Evolutionary conservation across 2,888 invertebrate species (phyloP).

Genomic region (Eudemis profundana): DNA sequence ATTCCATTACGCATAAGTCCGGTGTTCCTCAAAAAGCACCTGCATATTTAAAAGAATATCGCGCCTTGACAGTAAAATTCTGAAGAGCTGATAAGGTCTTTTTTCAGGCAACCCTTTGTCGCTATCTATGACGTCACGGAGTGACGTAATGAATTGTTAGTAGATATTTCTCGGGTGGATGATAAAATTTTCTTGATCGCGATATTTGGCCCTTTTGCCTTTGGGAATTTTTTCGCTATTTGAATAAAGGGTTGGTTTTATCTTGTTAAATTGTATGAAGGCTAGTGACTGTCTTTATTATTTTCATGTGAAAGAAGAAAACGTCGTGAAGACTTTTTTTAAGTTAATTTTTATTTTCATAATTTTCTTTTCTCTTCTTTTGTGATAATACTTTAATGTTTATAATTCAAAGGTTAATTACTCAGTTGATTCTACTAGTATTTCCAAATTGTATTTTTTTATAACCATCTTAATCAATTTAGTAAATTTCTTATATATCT

Average conservation of each 20-base stretch:
- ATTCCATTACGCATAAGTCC: neutral
- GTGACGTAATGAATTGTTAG: constrained; percentile 41
- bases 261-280: constrained; percentile 31
- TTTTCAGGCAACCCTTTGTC: constrained; percentile 40
- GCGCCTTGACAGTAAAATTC: constrained; percentile 23
- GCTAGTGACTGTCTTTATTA: constrained; percentile 2
- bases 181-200: constrained; percentile 37
- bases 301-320: constrained; percentile 4
- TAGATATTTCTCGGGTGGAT: constrained; percentile 32
- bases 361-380: neutral
- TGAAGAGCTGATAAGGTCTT: constrained; percentile 33
- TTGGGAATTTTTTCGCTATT: constrained; percentile 33
- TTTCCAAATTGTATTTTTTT: too few species aligned
- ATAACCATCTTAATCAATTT: too few species aligned
- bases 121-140: constrained; percentile 32
- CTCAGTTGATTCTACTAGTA: too few species aligned
- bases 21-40: constrained; percentile 14
- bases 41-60: constrained; percentile 37
- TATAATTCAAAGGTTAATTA: too few species aligned
- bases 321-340: neutral
- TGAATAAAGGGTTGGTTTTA: constrained; percentile 41
- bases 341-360: neutral
- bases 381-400: too few species aligned
- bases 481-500: too few species aligned
- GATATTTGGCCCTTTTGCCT: constrained; percentile 30